Percentiles rank a stretch among this genome's conserved stretches.
phyloP scores from a whole-genome alignment of 2,797 vertebrate species.

The Novumbra hubbsi region DNA sequence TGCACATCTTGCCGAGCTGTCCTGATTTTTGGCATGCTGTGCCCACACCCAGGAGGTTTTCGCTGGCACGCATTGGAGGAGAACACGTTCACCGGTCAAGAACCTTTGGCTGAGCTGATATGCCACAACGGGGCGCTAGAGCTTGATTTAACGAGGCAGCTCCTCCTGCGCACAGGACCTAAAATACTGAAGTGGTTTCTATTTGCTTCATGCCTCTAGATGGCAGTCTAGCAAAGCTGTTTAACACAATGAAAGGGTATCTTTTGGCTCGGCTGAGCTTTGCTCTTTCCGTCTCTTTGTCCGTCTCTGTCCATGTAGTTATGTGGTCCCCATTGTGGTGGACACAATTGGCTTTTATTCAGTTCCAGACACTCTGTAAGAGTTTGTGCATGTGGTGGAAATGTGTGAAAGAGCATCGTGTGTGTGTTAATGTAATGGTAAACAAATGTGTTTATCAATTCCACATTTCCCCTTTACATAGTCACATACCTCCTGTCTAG shows the following conservation, averaged over 20 bases:
- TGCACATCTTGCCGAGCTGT: too few species aligned
- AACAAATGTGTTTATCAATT: background rate
- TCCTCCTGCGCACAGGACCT: background rate
- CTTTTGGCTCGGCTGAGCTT: too few species aligned
- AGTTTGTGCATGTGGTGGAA: background rate
- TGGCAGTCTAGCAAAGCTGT: constrained; percentile 6
- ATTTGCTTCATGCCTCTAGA: constrained; percentile 1
- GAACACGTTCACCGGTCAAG: too few species aligned
- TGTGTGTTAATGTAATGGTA: background rate
- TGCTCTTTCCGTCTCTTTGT: background rate
- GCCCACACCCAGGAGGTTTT: too few species aligned
- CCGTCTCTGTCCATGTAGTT: background rate
- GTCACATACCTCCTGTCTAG: background rate
- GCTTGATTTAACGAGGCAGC: too few species aligned
- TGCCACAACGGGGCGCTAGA: too few species aligned
- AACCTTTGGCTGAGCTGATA: too few species aligned
- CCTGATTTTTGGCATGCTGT: too few species aligned
- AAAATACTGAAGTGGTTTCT: background rate
- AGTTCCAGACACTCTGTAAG: background rate
- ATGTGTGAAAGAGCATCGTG: background rate
- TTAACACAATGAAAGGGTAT: background rate
- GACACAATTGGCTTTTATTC: background rate
- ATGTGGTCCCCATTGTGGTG: background rate
- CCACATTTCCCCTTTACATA: background rate
- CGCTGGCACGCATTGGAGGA: too few species aligned